These are phyloP conservation scores for Datnioides undecimradiatus DNA, from an alignment of 2,113 vertebrate genomes.

Conservation along the genomic window DNA sequence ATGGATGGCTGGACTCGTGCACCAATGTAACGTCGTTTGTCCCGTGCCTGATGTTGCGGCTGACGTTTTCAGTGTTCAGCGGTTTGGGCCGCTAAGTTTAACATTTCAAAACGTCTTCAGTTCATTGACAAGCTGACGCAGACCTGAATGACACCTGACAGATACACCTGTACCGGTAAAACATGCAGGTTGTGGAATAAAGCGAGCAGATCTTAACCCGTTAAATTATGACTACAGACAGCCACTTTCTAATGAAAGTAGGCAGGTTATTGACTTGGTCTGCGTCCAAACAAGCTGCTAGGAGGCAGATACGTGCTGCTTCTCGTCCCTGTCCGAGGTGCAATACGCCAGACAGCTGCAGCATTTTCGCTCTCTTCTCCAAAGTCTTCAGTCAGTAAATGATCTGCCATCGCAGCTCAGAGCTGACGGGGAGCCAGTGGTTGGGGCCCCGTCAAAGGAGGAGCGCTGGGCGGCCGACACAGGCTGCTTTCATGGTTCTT, in stretches of 20 bases:
- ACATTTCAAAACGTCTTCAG: not conserved
- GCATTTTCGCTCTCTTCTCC: not conserved
- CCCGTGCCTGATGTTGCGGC: not conserved
- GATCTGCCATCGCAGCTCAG: slow-evolving; percentile 8
- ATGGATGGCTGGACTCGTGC: slow-evolving; percentile 1
- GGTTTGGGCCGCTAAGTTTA: not conserved
- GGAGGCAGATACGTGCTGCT: not conserved
- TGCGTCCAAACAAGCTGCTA: not conserved
- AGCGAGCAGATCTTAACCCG: not conserved
- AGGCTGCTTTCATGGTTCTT: not conserved
- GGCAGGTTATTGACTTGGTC: not conserved
- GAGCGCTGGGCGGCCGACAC: not conserved
- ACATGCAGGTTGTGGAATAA: not conserved
- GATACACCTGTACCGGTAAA: not conserved
- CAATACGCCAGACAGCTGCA: not conserved
- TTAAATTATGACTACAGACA: not conserved
- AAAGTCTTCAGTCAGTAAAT: slow-evolving; percentile 14
- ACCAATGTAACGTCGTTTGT: slow-evolving; percentile 19
- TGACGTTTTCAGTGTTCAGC: not conserved
- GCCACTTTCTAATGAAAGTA: too few species aligned
- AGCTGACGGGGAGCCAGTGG: not conserved
- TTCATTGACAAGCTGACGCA: not conserved
- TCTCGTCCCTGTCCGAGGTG: not conserved
- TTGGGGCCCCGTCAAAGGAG: not conserved
- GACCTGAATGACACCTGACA: not conserved